Conservation (phyloP, 2,888 invertebrate species). For the Scaptomyza polygonia region DNA sequence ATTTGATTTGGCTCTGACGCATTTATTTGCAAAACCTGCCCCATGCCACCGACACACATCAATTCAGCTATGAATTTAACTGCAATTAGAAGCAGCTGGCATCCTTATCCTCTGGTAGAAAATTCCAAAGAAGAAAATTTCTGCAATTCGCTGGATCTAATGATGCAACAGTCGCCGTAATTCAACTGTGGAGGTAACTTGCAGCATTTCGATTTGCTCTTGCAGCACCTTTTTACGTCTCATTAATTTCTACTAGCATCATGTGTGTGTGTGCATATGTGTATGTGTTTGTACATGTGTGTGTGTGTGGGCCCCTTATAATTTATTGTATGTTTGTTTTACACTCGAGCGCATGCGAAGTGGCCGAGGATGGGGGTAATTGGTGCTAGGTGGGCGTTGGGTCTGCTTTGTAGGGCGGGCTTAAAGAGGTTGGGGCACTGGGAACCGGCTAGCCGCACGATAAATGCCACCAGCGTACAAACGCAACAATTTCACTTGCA, state of each 20-base stretch:
- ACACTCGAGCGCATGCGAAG: constrained; percentile 63
- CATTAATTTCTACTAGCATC: constrained; percentile 66
- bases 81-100: constrained; percentile 23
- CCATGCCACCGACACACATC: neutral
- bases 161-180: constrained; percentile 57
- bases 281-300: constrained; percentile 10
- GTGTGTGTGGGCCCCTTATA: constrained; percentile 58
- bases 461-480: constrained; percentile 39
- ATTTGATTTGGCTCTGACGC: constrained; percentile 14
- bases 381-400: neutral
- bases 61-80: constrained; percentile 11
- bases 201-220: constrained; percentile 25
- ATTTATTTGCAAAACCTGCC: constrained; percentile 12
- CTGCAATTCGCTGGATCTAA: constrained; percentile 67
- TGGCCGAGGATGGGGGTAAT: constrained; percentile 13
- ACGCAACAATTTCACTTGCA: constrained; percentile 62
- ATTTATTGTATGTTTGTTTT: constrained; percentile 74
- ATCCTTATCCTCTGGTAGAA: neutral
- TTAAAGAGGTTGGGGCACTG: neutral
- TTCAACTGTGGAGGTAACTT: constrained; percentile 46
- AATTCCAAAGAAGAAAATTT: constrained; percentile 41
- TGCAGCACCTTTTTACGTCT: constrained; percentile 67
- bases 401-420: constrained; percentile 3
- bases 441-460: constrained; percentile 16
- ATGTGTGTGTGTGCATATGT: constrained; percentile 17